Conservation (phyloP, 2,113 vertebrate genomes). For the Carassius auratus region DNA sequence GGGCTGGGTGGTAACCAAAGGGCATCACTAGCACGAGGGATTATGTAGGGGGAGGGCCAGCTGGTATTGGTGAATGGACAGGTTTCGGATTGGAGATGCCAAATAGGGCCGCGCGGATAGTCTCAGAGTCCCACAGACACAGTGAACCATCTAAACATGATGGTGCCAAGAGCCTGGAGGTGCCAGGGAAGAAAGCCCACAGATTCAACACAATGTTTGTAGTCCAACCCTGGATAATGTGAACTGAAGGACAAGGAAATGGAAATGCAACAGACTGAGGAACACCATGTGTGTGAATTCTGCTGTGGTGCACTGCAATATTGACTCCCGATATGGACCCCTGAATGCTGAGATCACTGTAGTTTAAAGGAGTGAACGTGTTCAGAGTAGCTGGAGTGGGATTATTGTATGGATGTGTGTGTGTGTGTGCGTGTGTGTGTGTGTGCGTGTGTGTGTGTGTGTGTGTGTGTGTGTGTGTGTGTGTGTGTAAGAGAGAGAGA, state of each 20-base stretch:
- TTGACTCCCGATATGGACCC: not conserved
- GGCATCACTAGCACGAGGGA: no score
- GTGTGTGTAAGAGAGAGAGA: no score
- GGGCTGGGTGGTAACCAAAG: no score
- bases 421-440: not conserved
- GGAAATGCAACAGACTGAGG: not conserved
- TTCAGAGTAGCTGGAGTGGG: not conserved
- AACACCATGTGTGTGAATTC: slow-evolving; percentile 10
- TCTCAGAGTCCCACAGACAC: no score
- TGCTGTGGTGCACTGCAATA: not conserved
- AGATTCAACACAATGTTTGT: slow-evolving; percentile 1
- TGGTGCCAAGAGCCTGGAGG: slow-evolving; percentile 23
- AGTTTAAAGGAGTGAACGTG: not conserved
- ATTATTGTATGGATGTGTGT: not conserved
- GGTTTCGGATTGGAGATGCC: no score
- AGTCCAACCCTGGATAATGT: not conserved
- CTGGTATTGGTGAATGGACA: no score
- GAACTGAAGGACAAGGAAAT: not conserved
- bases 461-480: not conserved
- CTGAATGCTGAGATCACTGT: not conserved
- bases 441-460: not conserved
- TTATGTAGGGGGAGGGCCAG: no score
- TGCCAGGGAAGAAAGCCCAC: slow-evolving; percentile 14
- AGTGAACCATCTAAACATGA: not conserved
- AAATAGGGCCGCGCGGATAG: no score